Evolutionary conservation across 1,140 invertebrate species (phyloP).

Genomic region (Acromyrmex charruanus): DNA sequence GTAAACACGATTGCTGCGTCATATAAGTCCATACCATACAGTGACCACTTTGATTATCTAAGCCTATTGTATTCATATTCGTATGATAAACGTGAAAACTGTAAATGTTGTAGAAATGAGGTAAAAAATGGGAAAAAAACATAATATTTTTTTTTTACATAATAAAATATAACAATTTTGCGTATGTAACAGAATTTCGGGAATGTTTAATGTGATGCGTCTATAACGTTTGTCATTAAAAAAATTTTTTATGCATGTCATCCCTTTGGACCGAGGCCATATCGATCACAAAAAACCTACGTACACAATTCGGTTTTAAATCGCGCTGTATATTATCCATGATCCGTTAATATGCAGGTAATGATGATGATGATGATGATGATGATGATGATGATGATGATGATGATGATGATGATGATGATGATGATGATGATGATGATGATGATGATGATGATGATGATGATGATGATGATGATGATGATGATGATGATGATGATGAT

Average conservation of each 20-base stretch:
- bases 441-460: constrained; percentile 81
- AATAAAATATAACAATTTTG: constrained; percentile 47
- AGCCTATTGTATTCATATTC: not conserved
- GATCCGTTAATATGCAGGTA: constrained; percentile 83
- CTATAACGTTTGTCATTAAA: constrained; percentile 65
- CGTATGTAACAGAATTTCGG: constrained; percentile 62
- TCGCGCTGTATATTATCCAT: constrained; percentile 71
- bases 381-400: constrained; percentile 84
- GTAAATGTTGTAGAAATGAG: not conserved
- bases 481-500: constrained; percentile 81
- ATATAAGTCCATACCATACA: not conserved
- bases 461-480: constrained; percentile 83
- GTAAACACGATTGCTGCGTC: constrained; percentile 9
- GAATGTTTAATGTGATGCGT: constrained; percentile 68
- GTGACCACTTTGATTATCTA: not conserved
- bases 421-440: constrained; percentile 78
- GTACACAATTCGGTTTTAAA: constrained; percentile 69
- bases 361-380: constrained; percentile 84
- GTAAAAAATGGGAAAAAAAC: not conserved
- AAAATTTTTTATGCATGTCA: constrained; percentile 63
- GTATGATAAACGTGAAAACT: constrained; percentile 15
- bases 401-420: constrained; percentile 85
- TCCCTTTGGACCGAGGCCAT: constrained; percentile 70
- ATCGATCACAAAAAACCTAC: constrained; percentile 77
- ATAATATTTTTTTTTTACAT: constrained; percentile 26